Evolutionary conservation across 2,113 vertebrate genomes (phyloP).

Genomic region (Anoplopoma fimbria): DNA sequence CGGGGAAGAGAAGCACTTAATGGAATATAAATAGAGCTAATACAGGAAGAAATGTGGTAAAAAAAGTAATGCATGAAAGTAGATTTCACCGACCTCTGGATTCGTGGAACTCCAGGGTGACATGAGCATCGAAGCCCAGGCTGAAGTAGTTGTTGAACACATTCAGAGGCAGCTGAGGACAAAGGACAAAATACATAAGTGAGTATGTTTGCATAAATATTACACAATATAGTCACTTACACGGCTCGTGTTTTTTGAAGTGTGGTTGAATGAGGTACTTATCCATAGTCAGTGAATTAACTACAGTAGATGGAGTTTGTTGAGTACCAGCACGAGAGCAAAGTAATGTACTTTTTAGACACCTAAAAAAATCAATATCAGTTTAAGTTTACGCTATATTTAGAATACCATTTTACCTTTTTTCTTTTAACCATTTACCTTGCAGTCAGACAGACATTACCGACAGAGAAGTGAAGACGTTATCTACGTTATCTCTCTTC

Average conservation of each 20-base stretch:
- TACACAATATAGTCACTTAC: neutral
- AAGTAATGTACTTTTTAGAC: too few relatives aligned
- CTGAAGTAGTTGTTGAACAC: slow-evolving; percentile 99
- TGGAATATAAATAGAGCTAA: slow-evolving; percentile 19
- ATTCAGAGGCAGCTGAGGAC: slow-evolving; percentile 91
- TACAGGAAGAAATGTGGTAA: neutral
- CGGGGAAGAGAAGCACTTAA: neutral
- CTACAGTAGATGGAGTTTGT: too few relatives aligned
- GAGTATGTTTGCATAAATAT: slow-evolving; percentile 18
- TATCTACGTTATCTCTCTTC: neutral
- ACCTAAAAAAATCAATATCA: neutral
- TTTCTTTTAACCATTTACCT: neutral
- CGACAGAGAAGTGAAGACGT: neutral
- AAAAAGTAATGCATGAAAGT: neutral
- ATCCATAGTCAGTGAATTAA: neutral
- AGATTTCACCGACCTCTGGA: slow-evolving; percentile 88
- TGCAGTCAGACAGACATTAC: too few relatives aligned
- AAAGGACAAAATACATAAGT: neutral
- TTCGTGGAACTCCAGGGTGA: slow-evolving; percentile 98
- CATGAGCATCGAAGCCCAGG: slow-evolving; percentile 96
- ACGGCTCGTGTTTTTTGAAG: neutral
- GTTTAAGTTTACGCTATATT: neutral
- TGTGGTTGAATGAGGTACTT: neutral
- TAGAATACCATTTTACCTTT: too few relatives aligned
- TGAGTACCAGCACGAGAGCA: too few relatives aligned